Base-by-base conservation (phyloP, 2,113 vertebrate genomes). In the Galeopterus variegatus region DNA sequence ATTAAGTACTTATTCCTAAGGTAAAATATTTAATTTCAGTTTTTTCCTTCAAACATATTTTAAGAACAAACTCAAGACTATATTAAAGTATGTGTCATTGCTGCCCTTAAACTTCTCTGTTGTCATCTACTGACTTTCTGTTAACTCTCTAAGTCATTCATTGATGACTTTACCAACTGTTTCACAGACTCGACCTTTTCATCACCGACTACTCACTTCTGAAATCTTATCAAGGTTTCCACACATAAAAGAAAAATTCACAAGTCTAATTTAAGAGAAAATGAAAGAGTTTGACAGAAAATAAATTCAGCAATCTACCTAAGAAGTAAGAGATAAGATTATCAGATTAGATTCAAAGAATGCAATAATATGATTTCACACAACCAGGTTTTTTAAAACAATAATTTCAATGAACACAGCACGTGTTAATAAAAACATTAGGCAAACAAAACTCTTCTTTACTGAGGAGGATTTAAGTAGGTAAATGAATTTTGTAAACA, bases 1-100 rank as follows among this genome's bases (percentile, higher is more conserved):
- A 70, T 10, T 83, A 82, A 93, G 60, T 91, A 64, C 15, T 88
- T 91, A 93, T 83, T 76, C 31, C 3, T 56, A 36, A 87, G 36
- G 19, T 76, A 50, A 64, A 67, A 50, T 90, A 56, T 56, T 95
- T n/a, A 70, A 93, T 82, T 36, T 33, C 70, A 26, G 8, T n/a
- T 75, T 62, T 81, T 64, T 12, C 24, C 67, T 9, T n/a, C 12
- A 13, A 86, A 72, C 70, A 70, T 41, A 41, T 41, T 41, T 70
- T 87, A 60, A 87, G 70, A 31, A 31, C 17, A 52, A 82, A 64
- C 50, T 45, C 10, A 54, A 65, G 11, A 45, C 24, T 36, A 77
- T 52, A 45, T 77, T 60, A 88, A 88, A 72, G 2, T 33, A 70
- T 54, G 21, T 36, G 8, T 12, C 6, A 28, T 60, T 92, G 31